Evolutionary conservation across 1,140 invertebrate species (phyloP), one percentile per base, ranked within the genome.

Genomic region (Adelges cooleyi): DNA sequence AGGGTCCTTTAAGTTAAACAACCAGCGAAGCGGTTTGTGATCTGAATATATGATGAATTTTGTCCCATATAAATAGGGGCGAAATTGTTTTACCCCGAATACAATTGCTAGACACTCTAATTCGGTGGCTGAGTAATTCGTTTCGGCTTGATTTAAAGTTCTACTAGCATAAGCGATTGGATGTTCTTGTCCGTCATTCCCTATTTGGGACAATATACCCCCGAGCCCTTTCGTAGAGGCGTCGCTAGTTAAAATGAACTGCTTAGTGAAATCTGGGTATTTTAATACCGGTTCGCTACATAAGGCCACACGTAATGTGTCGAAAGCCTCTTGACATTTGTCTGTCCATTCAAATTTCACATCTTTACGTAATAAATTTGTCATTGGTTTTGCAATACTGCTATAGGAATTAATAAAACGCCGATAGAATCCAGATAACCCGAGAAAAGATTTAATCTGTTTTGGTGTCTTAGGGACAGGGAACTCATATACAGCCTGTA

Each of bases 191-290:
- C 67, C 65, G 2, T 69, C 50, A 17, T 68, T 38, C 33, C 71
- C 71, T n/a, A n/a, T n/a, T 70, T 77, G 75, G 0, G 56, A 71
- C 25, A 75, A 51, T 15, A 74, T 65, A 0, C 70, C 71, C 0
- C 71, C 74, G 56, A 74, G 67, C 1, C 70, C 71, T 23, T 40
- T 22, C 29, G 52, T 29, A 15, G 25, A 46, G 10, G 65, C 78
- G n/a, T 81, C 80, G 33, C 81, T 82, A 68, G 76, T 80, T 29
- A 81, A 80, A 78, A 80, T 81, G 74, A 76, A 74, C 66, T 46
- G 66, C 71, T 73, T 71, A n/a, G 3, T 23, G 40, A 74, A 74
- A 66, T 76, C 72, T 1, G 73, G 74, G 48, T 74, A 74, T 70
- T 70, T 67, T 22, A 75, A 44, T n/a, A 72, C 67, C 13, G 67